Evolutionary conservation across 1,140 invertebrate genomes (phyloP).

Genomic region (Bombus ignitus): DNA sequence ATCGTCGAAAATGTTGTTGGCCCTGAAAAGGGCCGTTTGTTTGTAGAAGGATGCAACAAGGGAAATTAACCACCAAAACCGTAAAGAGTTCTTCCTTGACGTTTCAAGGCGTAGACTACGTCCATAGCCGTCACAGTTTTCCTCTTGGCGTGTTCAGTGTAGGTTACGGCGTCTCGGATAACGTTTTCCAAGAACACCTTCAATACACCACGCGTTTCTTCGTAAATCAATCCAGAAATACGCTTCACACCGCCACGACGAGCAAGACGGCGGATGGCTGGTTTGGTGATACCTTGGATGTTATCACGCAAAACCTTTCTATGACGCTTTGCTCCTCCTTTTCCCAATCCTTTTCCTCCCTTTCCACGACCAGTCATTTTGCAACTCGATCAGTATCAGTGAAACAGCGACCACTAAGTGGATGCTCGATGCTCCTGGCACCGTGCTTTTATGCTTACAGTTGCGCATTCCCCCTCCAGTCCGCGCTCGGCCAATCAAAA

Average conservation of each 20-base stretch:
- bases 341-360: constrained; percentile 67
- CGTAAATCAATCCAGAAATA: constrained; percentile 65
- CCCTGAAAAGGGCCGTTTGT: constrained; percentile 67
- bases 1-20: constrained; percentile 34
- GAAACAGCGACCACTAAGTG: not conserved
- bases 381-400: not conserved
- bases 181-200: constrained; percentile 64
- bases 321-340: constrained; percentile 65
- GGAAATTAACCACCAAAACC: constrained; percentile 63
- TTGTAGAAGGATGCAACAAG: no score
- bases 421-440: accelerated
- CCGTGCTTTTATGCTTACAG: not conserved
- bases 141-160: constrained; percentile 61
- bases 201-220: constrained; percentile 61
- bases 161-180: constrained; percentile 62
- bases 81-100: constrained; percentile 66
- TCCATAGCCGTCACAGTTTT: constrained; percentile 65
- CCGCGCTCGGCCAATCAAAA: constrained; percentile 3
- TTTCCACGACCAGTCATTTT: constrained; percentile 64
- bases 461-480: not conserved
- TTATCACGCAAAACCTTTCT: constrained; percentile 67
- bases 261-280: constrained; percentile 61
- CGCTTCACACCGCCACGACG: constrained; percentile 64
- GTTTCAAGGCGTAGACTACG: constrained; percentile 62
- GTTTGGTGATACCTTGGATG: constrained; percentile 65